Base-by-base conservation (phyloP, 2,888 invertebrate species). In the Eustalomyia histrio region DNA sequence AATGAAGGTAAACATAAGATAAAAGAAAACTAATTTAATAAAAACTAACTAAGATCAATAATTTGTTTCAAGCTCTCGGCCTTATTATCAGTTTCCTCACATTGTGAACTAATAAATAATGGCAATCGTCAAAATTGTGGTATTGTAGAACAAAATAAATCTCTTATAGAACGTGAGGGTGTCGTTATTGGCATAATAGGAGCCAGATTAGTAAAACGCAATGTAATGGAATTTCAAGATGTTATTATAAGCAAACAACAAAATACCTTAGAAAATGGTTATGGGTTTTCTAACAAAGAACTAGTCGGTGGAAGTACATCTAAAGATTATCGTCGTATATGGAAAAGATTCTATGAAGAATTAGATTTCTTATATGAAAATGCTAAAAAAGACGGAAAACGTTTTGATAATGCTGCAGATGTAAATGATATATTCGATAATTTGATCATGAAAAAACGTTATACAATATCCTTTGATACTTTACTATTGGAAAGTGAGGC, bases 401-500 rank as follows among this genome's bases (percentile, higher is more conserved):
- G 89, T 16, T 90, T 87, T 65, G 86, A 86, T 0, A 69, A 82
- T 2, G 85, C 87, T 0, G 83, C 78, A 16, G 85, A 87, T 74
- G 84, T 85, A 43, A 57, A 86, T 29, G 83, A 85, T 17, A 85
- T 89, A 21, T 90, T 90, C 43, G 89, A 90, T 69, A 90, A 89
- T 83, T 64, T 89, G 53, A 74, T 87, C 0, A 90, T 87, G 89
- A 88, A 85, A 57, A 88, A 87, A 80, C 89, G 94, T 50, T 87
- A 93, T 47, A 90, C 91, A 33, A 90, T 94, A 7, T 87, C 92
- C 0, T 92, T 94, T 1, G 95, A 94, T 83, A 92, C 92, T 9
- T 90, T 93, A 24, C 87, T 95, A 0, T 84, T 94, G 21, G 94
- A 94, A 75, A 93, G 94, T 0, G 92, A 94, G 76, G 88, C 90